phyloP scores from a whole-genome alignment of 2,888 invertebrate species.

The Oasisia sp. region DNA sequence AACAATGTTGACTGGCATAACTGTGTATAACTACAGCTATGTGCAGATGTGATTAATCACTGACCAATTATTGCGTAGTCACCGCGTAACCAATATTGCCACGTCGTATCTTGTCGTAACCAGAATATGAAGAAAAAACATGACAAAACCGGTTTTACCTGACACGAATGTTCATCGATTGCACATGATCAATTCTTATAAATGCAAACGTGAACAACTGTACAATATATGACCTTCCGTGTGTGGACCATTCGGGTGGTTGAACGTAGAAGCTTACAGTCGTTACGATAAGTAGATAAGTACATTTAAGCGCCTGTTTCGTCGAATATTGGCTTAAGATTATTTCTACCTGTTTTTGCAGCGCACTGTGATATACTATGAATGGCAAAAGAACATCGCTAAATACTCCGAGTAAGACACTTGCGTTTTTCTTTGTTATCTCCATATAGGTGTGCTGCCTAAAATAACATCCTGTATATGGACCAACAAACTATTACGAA shows the following conservation, averaged over 20 bases:
- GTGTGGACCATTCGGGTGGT: background rate
- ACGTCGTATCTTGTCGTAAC: background rate
- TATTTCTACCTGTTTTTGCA: background rate
- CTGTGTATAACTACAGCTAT: background rate
- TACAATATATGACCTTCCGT: background rate
- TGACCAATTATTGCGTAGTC: background rate
- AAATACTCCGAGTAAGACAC: background rate
- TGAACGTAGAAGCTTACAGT: background rate
- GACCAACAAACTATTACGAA: too few relatives aligned
- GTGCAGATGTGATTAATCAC: background rate
- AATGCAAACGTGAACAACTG: background rate
- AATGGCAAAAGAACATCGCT: background rate
- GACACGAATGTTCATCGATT: background rate
- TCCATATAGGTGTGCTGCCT: background rate
- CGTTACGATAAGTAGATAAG: background rate
- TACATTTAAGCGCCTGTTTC: too few relatives aligned
- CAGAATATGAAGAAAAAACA: background rate
- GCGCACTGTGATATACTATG: background rate
- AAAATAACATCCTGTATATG: too few relatives aligned
- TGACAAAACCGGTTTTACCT: background rate
- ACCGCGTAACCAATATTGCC: background rate
- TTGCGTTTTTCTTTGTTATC: background rate
- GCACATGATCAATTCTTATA: background rate
- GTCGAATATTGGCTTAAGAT: background rate
- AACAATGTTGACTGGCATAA: background rate